A percentile compares a stretch with the other conserved stretches of the same genome.
These are phyloP conservation scores for Catotricha subobsoleta DNA, from an alignment of 2,888 invertebrate genomes.

Conservation along the genomic window DNA sequence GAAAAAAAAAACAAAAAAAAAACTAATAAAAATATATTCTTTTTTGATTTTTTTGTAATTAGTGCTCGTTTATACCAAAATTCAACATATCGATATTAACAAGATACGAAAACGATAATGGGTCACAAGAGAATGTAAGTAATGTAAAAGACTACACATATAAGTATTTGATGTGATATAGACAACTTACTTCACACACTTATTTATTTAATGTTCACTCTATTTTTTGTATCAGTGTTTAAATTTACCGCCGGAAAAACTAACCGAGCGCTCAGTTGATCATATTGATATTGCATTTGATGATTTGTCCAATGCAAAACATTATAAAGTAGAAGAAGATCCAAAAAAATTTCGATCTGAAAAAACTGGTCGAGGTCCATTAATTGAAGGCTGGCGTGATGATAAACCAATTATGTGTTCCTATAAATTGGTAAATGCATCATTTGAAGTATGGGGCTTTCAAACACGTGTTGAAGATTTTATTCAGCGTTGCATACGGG, in stretches of 20 bases:
- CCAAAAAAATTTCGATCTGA: constrained; percentile 65
- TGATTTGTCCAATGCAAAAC: constrained; percentile 55
- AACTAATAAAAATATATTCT: background rate
- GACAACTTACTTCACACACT: background rate
- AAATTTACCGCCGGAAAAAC: constrained; percentile 49
- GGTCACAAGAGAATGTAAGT: constrained; percentile 73
- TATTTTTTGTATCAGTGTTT: constrained; percentile 43
- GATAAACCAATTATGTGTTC: constrained; percentile 80
- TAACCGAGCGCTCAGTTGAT: constrained; percentile 56
- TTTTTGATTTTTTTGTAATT: constrained; percentile 26
- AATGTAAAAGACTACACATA: constrained; percentile 5
- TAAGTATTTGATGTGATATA: background rate
- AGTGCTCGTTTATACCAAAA: constrained; percentile 83
- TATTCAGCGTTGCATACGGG: constrained; percentile 66
- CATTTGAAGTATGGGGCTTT: constrained; percentile 84
- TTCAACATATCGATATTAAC: constrained; percentile 74
- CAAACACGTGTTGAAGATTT: constrained; percentile 80
- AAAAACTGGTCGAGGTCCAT: constrained; percentile 65
- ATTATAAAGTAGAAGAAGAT: constrained; percentile 82
- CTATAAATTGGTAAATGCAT: constrained; percentile 70
- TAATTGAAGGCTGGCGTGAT: constrained; percentile 67
- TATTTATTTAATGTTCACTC: constrained; percentile 3
- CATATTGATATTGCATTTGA: constrained; percentile 77
- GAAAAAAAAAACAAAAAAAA: background rate
- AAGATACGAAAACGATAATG: constrained; percentile 77